phyloP scores from a whole-genome alignment of 2,797 vertebrate species.

The Brachyrhaphis roseni region DNA sequence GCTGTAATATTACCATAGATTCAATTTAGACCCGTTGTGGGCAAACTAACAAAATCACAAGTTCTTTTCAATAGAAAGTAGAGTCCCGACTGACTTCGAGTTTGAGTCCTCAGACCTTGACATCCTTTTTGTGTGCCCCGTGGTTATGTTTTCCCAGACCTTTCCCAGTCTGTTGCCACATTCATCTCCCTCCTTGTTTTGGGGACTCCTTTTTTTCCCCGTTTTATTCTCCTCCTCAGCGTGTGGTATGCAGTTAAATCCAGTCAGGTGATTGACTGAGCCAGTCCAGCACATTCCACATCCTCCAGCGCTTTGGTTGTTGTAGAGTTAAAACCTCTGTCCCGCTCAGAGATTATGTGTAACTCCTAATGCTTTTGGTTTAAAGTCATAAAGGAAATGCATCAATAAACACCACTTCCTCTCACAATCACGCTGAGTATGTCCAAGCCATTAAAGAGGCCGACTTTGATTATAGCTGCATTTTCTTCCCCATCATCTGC shows the following conservation, averaged over 20 bases:
- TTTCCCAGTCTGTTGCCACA: conserved; percentile 5
- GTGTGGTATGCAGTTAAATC: conserved; percentile 14
- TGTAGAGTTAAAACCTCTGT: conserved; percentile 5
- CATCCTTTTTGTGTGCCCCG: neutral
- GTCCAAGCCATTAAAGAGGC: neutral
- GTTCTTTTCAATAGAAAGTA: neutral
- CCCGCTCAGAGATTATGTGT: neutral
- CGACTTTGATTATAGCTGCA: neutral
- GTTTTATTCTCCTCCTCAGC: conserved; percentile 5
- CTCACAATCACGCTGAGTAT: conserved; percentile 1
- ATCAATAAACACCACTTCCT: conserved; percentile 9
- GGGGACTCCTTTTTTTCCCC: neutral
- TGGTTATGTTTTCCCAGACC: neutral
- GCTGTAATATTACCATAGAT: neutral
- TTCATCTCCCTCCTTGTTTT: conserved; percentile 13
- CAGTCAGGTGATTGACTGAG: conserved; percentile 19
- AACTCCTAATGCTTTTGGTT: conserved; percentile 2
- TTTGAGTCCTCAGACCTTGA: neutral
- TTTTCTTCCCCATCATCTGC: conserved; percentile 6
- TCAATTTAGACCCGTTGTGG: neutral
- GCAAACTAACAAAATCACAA: neutral
- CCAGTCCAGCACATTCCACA: conserved; percentile 8
- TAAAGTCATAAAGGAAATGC: conserved; percentile 5
- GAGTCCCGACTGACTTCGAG: neutral
- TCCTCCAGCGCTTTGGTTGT: neutral